Evolutionary conservation across 2,113 vertebrate genomes (phyloP), one percentile per base, ranked within the genome.

Genomic region (Muntiacus muntjak): DNA sequence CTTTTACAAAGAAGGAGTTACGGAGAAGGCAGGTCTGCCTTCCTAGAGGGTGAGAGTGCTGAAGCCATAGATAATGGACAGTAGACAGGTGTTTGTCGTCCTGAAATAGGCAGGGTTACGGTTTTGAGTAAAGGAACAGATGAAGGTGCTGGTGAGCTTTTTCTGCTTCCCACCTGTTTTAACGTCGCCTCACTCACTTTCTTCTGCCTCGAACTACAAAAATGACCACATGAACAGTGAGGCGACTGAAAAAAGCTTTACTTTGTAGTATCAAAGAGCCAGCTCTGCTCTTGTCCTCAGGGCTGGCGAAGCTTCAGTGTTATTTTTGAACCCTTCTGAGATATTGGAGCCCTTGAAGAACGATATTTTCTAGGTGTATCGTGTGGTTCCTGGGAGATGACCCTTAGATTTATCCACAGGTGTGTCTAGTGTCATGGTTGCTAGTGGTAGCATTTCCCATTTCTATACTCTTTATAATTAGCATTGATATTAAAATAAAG

Each of bases 281-380:
- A 58, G 30, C 40, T 95, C 60, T 86, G 21, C 43, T 64, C 81
- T 92, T 95, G 52, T 90, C 74, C 85, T 88, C 6, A 17, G 76
- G 71, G 67, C 25, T 88, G 43, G 89, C 85, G 83, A 89, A 67
- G 76, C 74, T 4, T 89, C 83, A 7, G 55, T 94, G 28, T 92
- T 96, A 90, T 98, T 94, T 98, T 93, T 94, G 92, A 87, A 87
- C 10, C 19, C 21, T 93, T 88, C 58, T 90, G 58, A 92, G 71
- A 76, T 97, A 71, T 93, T 90, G 92, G 89, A 89, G 84, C 58
- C 52, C 74, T 96, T 90, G 67, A 93, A 89, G 78, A 90, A 58
- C 0, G 4, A 0, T 95, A 87, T 91, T 87, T 97, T 95, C 71
- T 84, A 36, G 45, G 25, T 90, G 52, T 89, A 26, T 95, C 88